Base-by-base conservation (phyloP, 2,113 vertebrate species). In the Notarius quadriscutis region DNA sequence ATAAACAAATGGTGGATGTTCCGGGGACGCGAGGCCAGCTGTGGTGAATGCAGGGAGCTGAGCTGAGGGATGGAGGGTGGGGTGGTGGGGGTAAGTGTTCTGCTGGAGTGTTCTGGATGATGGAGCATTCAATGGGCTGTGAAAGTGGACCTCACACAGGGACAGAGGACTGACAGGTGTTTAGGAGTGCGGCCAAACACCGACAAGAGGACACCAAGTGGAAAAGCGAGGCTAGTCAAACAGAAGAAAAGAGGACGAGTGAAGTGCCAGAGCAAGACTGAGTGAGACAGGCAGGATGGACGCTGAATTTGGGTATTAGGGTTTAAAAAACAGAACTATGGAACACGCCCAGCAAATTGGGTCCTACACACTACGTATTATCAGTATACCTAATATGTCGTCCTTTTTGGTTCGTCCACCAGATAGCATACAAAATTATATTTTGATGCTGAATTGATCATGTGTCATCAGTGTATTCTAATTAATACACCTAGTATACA, bases 1-100 rank as follows among this genome's bases (percentile, higher is more conserved):
- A 95, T 95, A 95, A 95, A 95, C 94, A 94, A 94, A 94, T 94
- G 94, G 92, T 93, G 93, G 93, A 95, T 94, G 94, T 92, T 93
- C 90, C 84, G 91, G 92, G 85, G 86, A 87, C 58, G 91, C 75
- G 90, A 87, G 91, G 91, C 89, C 91, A 91, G 81, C 87, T 27
- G 90, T 89, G 89, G 84, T 87, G 58, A 85, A 86, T 65, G 84
- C 51, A 84, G 84, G 65, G 84, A 86, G 87, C 57, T 9, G 75
- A 72, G 81, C 65, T 34, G 78, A 17, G 9, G 22, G 53, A 25
- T 41, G 18, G 34, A 10, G 14, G 57, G 84, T 92, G 41, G 17
- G 27, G 48, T 7, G 48, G 15, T 2, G 74, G 63, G 65, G 58
- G 60, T 8, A 74, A 14, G 80, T 27, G 48, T n/a, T 27, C 57